phyloP scores from a whole-genome alignment of 2,113 vertebrate species.

The Nematolebias whitei region DNA sequence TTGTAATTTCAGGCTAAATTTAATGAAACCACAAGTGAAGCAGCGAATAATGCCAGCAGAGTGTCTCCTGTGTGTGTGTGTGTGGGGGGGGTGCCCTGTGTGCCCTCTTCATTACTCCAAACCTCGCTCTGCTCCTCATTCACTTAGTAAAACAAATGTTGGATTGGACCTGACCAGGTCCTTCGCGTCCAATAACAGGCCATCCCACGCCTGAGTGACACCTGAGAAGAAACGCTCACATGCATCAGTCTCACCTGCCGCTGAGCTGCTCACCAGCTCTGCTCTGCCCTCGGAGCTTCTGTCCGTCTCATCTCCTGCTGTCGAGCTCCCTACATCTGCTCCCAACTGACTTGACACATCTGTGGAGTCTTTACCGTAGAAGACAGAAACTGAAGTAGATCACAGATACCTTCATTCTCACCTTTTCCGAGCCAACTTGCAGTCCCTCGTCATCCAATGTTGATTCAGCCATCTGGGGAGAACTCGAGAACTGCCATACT shows the following conservation, averaged over 20 bases:
- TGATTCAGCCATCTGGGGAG: background rate
- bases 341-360: background rate
- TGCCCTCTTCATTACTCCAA: slow-evolving; percentile 35
- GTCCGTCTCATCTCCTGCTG: background rate
- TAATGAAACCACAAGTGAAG: background rate
- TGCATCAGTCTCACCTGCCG: slow-evolving; percentile 61
- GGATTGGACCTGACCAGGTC: slow-evolving; percentile 58
- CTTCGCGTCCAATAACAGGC: slow-evolving; percentile 63
- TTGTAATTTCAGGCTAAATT: too few relatives aligned
- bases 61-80: background rate
- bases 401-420: background rate
- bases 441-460: background rate
- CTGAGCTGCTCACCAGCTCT: background rate
- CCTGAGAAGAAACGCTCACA: slow-evolving; percentile 50
- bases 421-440: background rate
- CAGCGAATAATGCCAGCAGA: background rate
- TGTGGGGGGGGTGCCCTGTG: background rate
- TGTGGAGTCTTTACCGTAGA: background rate
- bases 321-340: background rate
- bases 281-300: background rate
- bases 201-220: slow-evolving; percentile 45
- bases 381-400: background rate
- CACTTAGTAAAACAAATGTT: slow-evolving; percentile 67
- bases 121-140: slow-evolving; percentile 66
- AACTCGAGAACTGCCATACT: too few relatives aligned